These are phyloP conservation scores for Therioaphis trifolii DNA, from an alignment of 2,888 invertebrate species.

Conservation along the genomic window DNA sequence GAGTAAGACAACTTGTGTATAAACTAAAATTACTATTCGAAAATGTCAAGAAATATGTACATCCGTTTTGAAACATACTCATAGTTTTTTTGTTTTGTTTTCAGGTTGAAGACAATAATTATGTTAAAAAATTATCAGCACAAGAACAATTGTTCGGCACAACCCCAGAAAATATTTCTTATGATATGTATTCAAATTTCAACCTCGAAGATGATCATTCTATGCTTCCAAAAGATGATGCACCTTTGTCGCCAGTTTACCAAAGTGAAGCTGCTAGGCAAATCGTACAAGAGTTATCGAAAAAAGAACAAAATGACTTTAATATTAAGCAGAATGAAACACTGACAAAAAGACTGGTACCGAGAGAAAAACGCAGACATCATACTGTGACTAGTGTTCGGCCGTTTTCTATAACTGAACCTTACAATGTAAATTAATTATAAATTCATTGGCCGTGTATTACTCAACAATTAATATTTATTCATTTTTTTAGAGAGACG, in stretches of 20 bases:
- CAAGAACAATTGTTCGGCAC: constrained; percentile 68
- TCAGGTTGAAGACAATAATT: constrained; percentile 48
- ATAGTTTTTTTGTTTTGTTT: neutral
- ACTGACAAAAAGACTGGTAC: constrained; percentile 74
- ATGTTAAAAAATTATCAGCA: constrained; percentile 66
- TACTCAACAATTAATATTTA: constrained; percentile 52
- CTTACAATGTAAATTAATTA: constrained; percentile 54
- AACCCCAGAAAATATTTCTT: constrained; percentile 66
- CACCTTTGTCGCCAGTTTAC: constrained; percentile 82
- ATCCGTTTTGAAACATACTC: neutral
- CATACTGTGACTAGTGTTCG: constrained; percentile 78
- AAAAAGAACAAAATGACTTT: constrained; percentile 71
- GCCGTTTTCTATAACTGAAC: constrained; percentile 60
- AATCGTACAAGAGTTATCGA: constrained; percentile 82
- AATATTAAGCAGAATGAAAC: constrained; percentile 69
- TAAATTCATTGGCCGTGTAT: neutral
- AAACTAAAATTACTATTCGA: neutral
- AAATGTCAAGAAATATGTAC: neutral
- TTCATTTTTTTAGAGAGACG: constrained; percentile 67
- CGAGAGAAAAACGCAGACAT: constrained; percentile 85
- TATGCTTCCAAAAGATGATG: constrained; percentile 67
- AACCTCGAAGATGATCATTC: constrained; percentile 7
- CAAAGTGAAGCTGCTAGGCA: constrained; percentile 88
- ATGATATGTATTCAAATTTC: constrained; percentile 41
- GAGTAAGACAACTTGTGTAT: constrained; percentile 6